phyloP scores from a whole-genome alignment of 2,113 vertebrate species.

The Antechinus stuartii region DNA sequence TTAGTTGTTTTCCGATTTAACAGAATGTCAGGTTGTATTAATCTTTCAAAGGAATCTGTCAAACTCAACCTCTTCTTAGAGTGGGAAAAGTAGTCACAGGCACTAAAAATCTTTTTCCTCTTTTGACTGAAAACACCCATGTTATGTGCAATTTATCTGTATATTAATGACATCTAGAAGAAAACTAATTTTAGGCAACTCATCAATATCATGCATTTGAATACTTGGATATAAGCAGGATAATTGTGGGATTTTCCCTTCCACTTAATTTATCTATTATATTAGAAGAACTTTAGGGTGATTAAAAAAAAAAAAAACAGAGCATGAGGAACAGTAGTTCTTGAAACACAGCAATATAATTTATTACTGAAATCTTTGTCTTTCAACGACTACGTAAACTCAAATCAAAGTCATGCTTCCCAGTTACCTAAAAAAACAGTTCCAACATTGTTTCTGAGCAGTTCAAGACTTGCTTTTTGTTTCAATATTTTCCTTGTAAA shows the following conservation, averaged over 20 bases:
- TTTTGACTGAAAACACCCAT: not conserved
- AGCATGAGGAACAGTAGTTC: not conserved
- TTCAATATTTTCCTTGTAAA: slow-evolving; percentile 31
- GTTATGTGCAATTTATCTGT: not conserved
- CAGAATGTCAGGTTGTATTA: not conserved
- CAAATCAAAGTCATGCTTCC: slow-evolving; percentile 1
- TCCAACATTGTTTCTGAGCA: slow-evolving; percentile 1
- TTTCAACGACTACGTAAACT: slow-evolving; percentile 16
- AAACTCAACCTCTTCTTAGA: not conserved
- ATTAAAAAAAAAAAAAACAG: not conserved
- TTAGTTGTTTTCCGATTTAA: slow-evolving; percentile 48
- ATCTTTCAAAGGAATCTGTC: not conserved
- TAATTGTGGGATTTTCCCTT: not conserved
- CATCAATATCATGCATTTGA: not conserved
- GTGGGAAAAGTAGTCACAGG: not conserved
- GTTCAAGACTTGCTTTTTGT: slow-evolving; percentile 26
- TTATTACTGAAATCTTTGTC: not conserved
- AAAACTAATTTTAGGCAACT: not conserved
- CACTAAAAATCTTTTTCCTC: slow-evolving; percentile 5
- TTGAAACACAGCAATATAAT: not conserved
- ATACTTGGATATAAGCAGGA: not conserved
- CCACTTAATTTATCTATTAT: not conserved
- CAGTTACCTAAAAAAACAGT: slow-evolving; percentile 32
- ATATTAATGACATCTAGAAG: not conserved
- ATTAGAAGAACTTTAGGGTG: not conserved